These are phyloP conservation scores for Zosterops japonicus DNA, from an alignment of 2,113 vertebrate species.

Conservation along the genomic window DNA sequence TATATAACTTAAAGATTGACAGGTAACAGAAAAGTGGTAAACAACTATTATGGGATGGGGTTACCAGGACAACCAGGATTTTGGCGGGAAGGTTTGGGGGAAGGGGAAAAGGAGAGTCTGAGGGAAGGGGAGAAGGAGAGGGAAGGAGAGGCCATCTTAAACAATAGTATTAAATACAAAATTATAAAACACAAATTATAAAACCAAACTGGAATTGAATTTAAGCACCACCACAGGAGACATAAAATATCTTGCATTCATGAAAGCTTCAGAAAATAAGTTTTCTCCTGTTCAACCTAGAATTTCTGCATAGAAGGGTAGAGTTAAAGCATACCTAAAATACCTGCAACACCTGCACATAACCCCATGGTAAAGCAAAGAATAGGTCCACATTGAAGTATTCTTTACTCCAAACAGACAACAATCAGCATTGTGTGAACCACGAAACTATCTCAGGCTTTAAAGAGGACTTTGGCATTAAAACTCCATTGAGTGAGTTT, in stretches of 20 bases:
- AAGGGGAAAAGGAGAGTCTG: too few species aligned
- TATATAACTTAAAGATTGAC: too few species aligned
- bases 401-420: neutral
- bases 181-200: too few species aligned
- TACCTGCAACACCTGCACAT: neutral
- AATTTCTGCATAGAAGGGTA: neutral
- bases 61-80: too few species aligned
- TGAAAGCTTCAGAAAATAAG: neutral
- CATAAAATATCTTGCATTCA: neutral
- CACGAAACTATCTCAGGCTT: neutral
- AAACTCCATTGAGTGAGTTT: neutral
- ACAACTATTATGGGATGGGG: too few species aligned
- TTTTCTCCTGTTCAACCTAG: neutral
- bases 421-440: neutral
- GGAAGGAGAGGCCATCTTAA: too few species aligned
- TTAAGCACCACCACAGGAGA: too few species aligned
- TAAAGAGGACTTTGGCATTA: neutral
- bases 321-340: neutral
- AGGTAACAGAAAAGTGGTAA: too few species aligned
- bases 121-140: too few species aligned
- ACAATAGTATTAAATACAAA: too few species aligned
- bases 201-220: too few species aligned
- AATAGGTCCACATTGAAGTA: rapidly evolving
- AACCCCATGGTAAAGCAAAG: neutral
- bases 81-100: too few species aligned